Conservation (phyloP, 2,113 vertebrate species). For the Bolborhynchus lineola region DNA sequence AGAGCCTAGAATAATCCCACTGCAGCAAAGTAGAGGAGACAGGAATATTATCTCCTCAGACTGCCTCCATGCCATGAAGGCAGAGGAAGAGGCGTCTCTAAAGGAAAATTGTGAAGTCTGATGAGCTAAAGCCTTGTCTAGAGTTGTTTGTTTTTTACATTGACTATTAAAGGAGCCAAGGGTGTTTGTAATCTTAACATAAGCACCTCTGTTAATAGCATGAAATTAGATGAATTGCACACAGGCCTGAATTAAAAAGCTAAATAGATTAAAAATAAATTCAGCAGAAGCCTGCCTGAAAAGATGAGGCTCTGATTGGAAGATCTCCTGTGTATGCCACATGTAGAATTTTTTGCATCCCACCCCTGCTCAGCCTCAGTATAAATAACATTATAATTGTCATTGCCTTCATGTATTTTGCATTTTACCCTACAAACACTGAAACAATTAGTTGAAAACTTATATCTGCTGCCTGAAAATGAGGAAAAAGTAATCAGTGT, state of each 20-base stretch:
- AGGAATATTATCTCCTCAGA: not conserved
- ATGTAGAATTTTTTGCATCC: not conserved
- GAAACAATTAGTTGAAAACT: not conserved
- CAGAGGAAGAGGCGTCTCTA: not conserved
- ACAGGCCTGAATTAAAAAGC: conserved; percentile 2
- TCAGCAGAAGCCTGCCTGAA: not conserved
- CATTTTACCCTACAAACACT: not conserved
- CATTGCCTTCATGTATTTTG: not conserved
- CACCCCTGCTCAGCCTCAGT: not conserved
- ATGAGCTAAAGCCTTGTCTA: not conserved
- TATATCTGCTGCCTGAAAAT: not conserved
- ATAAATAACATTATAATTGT: not conserved
- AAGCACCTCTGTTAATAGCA: conserved; percentile 10
- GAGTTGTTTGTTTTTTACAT: not conserved
- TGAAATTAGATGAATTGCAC: conserved; percentile 12
- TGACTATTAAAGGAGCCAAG: not conserved
- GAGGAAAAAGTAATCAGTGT: not conserved
- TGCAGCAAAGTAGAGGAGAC: not conserved
- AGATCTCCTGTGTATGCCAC: not conserved
- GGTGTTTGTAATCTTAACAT: not conserved
- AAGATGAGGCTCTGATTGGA: conserved; percentile 4
- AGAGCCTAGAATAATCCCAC: not conserved
- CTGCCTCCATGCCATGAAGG: not conserved
- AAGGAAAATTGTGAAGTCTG: not conserved
- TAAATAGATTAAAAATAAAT: conserved; percentile 23